These are phyloP conservation scores for Leptinotarsa texana DNA, from an alignment of 1,140 invertebrate species.

Conservation along the genomic window DNA sequence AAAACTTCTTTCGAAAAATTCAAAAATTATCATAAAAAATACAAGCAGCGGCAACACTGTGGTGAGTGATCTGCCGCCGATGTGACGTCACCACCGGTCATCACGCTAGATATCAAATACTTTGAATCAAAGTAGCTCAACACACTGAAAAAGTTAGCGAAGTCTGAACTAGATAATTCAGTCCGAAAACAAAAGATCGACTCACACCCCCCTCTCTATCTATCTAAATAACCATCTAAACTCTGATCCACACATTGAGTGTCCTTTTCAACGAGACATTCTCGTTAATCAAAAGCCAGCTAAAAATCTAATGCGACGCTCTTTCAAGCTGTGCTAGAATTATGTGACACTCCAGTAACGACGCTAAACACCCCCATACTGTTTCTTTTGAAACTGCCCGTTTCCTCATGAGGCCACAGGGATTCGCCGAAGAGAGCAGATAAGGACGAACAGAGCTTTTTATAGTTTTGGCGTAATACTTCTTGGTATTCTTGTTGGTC, in stretches of 20 bases:
- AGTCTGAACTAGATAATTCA: too few species aligned
- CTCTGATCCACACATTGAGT: background rate
- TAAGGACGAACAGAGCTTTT: constrained; percentile 80
- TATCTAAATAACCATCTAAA: background rate
- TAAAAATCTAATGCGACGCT: constrained; percentile 5
- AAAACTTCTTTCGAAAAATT: too few species aligned
- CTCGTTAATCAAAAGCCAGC: background rate
- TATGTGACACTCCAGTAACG: constrained; percentile 68
- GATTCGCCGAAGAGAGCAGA: constrained; percentile 72
- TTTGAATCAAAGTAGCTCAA: too few species aligned
- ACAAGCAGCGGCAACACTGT: too few species aligned
- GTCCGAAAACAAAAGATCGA: too few species aligned
- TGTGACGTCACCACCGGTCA: too few species aligned
- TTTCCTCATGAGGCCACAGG: constrained; percentile 67
- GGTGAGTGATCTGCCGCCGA: too few species aligned
- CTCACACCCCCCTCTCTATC: background rate
- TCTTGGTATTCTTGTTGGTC: constrained; percentile 91
- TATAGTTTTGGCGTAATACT: constrained; percentile 81
- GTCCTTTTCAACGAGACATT: background rate
- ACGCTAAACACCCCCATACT: constrained; percentile 70
- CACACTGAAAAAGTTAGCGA: too few species aligned
- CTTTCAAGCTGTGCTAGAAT: constrained; percentile 65
- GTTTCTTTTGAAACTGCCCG: constrained; percentile 65
- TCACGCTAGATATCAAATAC: too few species aligned
- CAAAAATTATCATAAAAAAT: too few species aligned